phyloP scores from a whole-genome alignment of 1,140 invertebrate genomes.

The Bemisia tabaci region DNA sequence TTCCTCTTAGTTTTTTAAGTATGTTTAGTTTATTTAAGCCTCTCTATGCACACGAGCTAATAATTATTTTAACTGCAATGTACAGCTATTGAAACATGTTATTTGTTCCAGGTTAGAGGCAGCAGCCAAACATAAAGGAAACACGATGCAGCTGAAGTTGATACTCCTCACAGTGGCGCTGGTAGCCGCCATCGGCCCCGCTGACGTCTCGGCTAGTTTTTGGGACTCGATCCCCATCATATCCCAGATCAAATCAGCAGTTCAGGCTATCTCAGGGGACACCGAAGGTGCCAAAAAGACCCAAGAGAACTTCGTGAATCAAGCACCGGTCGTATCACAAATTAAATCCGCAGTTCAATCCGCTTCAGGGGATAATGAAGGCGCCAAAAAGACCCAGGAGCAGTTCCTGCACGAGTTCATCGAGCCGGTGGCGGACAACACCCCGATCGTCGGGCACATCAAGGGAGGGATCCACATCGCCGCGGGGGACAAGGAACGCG shows the following conservation, averaged over 20 bases:
- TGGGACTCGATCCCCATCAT: conserved; percentile 1
- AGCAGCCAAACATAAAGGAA: no score
- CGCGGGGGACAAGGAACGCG: conserved; percentile 6
- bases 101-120: no score
- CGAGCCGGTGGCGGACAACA: conserved; percentile 7
- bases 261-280: conserved; percentile 4
- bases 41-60: no score
- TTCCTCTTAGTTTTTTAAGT: no score
- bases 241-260: conserved; percentile 7
- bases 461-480: conserved; percentile 9
- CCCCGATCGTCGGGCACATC: conserved; percentile 9
- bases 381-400: conserved; percentile 4
- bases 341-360: conserved; percentile 7
- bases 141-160: no score
- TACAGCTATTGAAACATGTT: no score
- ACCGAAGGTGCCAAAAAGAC: conserved; percentile 6
- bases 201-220: background rate
- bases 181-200: background rate
- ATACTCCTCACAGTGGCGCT: no score
- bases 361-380: background rate
- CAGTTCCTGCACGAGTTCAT: conserved; percentile 5
- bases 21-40: no score
- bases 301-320: conserved; percentile 8
- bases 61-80: no score
- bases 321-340: conserved; percentile 9